A percentile compares a stretch with the other conserved stretches of the same genome.
Evolutionary conservation across 2,888 invertebrate species (phyloP).

Genomic region (Diarsia rubi): DNA sequence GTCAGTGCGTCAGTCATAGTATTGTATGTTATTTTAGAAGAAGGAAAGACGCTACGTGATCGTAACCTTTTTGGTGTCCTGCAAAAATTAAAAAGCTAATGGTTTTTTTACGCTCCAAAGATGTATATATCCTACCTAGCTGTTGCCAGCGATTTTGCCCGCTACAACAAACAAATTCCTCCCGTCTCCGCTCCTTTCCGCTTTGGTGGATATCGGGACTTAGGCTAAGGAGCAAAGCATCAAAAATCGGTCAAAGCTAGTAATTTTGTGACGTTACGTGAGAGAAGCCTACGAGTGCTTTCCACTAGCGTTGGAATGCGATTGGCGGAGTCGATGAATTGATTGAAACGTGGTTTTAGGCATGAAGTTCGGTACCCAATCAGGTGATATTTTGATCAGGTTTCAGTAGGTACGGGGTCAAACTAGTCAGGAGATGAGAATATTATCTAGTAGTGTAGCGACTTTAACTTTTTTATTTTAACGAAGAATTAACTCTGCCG

Average conservation of each 20-base stretch:
- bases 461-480: too few species aligned
- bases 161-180: too few species aligned
- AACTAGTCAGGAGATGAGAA: neutral
- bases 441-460: neutral
- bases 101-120: neutral
- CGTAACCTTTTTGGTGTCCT: neutral
- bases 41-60: too few species aligned
- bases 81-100: neutral
- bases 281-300: neutral
- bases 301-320: neutral
- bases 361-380: neutral
- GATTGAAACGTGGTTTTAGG: neutral
- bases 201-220: too few species aligned
- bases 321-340: neutral
- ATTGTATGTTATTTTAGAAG: constrained; percentile 5
- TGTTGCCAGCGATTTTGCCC: too few species aligned
- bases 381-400: neutral
- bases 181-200: too few species aligned
- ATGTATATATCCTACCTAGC: neutral
- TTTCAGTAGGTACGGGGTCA: too few species aligned
- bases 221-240: neutral
- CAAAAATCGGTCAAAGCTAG: neutral
- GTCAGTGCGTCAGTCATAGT: neutral
- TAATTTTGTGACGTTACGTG: neutral
- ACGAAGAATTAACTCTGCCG: too few species aligned